Evolutionary conservation across 2,888 invertebrate species (phyloP), one percentile per base, ranked within the genome.

Genomic region (Papilio demoleus): DNA sequence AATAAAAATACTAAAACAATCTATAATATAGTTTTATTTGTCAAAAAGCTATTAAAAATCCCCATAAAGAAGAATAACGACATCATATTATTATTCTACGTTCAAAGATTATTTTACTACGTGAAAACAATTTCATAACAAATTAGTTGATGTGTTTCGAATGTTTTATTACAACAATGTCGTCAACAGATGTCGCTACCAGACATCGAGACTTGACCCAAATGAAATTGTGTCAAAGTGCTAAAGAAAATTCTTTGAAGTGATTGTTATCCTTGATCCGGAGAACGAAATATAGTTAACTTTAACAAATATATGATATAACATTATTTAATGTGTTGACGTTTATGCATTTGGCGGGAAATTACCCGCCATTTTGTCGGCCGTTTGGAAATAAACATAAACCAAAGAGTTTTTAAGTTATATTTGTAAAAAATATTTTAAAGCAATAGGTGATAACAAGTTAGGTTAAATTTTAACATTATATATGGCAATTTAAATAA

Each of bases 221-320:
- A 50, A 50, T 66, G 38, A 38, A 66, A 66, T 60, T 66, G 47
- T 66, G 60, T 66, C 66, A 66, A n/a, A 22, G n/a, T 58, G 22
- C 24, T 53, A 36, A 60, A 65, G 65, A 36, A 24, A n/a, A 19
- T 19, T 60, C 38, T 66, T 66, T 60, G 47, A 66, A 36, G 66
- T 34, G 59, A n/a, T 17, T 22, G 47, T 66, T 60, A 66, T 34
- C 66, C 66, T 66, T 66, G 60, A 60, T 66, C 36, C 22, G 5
- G 47, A 34, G 58, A 66, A 34, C 59, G 45, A 36, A 50, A 24
- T 34, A 19, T 11, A 9, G 34, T 22, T n/a, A 22, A 38, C 60
- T 24, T 19, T 27, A 60, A 27, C 19, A 38, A 60, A 66, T 50
- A 45, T 60, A 60, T 66, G 40, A 66, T 66, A 47, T 60, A 38